phyloP scores from a whole-genome alignment of 2,113 vertebrate genomes.

The Ageneiosus marmoratus region DNA sequence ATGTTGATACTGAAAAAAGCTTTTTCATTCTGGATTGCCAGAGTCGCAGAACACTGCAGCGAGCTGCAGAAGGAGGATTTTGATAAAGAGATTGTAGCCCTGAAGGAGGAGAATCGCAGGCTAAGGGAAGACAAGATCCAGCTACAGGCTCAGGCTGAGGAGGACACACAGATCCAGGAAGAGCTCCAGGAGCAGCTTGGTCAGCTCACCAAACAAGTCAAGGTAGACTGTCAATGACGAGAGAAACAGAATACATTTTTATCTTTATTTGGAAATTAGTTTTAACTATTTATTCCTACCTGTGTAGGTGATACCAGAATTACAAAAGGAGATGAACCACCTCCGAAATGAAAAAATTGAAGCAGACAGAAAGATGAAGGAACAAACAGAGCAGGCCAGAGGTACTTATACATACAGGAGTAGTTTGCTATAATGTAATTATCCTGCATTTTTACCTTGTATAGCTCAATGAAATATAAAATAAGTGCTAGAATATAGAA shows the following conservation, averaged over 20 bases:
- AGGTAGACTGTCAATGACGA: slow-evolving; percentile 65
- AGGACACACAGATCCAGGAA: slow-evolving; percentile 66
- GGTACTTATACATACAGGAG: slow-evolving; percentile 76
- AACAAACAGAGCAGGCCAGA: slow-evolving; percentile 83
- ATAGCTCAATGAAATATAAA: background rate
- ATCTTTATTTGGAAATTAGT: background rate
- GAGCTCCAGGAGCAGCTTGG: slow-evolving; percentile 81
- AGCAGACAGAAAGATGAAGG: slow-evolving; percentile 80
- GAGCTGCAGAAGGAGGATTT: slow-evolving; percentile 82
- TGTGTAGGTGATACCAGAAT: slow-evolving; percentile 81
- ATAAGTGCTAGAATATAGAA: background rate
- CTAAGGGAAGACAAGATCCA: slow-evolving; percentile 77
- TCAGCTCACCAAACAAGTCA: slow-evolving; percentile 81
- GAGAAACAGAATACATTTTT: background rate
- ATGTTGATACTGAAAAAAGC: background rate
- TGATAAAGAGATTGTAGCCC: slow-evolving; percentile 75
- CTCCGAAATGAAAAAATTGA: slow-evolving; percentile 82
- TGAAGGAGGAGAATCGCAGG: slow-evolving; percentile 79
- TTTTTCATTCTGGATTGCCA: slow-evolving; percentile 55
- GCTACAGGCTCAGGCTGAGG: slow-evolving; percentile 76
- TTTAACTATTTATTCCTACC: background rate
- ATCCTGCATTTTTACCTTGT: background rate
- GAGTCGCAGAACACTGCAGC: slow-evolving; percentile 86
- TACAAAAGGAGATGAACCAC: slow-evolving; percentile 85
- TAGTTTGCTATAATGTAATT: background rate